These are phyloP conservation scores for Pterophyllum scalare DNA, from an alignment of 2,113 vertebrate genomes.

Conservation along the genomic window DNA sequence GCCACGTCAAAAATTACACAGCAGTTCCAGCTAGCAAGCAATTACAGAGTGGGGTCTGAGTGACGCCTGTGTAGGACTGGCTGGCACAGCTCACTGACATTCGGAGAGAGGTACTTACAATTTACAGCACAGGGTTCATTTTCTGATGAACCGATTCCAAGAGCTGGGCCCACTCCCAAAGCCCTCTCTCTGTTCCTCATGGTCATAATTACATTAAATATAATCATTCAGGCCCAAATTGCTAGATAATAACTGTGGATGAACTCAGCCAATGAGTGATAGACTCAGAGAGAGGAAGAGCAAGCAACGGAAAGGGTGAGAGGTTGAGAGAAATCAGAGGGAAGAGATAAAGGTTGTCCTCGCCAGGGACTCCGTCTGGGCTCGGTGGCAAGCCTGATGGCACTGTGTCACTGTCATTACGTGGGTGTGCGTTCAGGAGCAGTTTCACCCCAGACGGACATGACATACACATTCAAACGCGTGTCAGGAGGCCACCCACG, in stretches of 20 bases:
- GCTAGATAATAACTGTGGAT: conserved; percentile 46
- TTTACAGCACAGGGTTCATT: conserved; percentile 57
- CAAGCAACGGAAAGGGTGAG: conserved; percentile 26
- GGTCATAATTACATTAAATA: conserved; percentile 63
- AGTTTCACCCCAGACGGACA: conserved; percentile 76
- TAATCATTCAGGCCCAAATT: conserved; percentile 62
- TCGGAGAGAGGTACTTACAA: conserved; percentile 53
- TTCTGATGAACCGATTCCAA: conserved; percentile 53
- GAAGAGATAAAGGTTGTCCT: conserved; percentile 50
- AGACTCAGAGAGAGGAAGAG: conserved; percentile 26
- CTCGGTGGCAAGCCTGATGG: conserved; percentile 62
- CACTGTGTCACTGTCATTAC: conserved; percentile 69
- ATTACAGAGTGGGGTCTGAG: conserved; percentile 75
- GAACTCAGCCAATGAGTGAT: conserved; percentile 19
- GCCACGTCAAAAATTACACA: conserved; percentile 72
- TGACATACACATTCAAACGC: conserved; percentile 69
- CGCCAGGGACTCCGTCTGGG: conserved; percentile 67
- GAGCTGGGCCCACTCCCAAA: conserved; percentile 26
- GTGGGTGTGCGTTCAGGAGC: conserved; percentile 73
- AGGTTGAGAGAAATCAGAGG: conserved; percentile 43
- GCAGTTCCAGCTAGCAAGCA: conserved; percentile 69
- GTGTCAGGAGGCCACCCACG: conserved; percentile 77
- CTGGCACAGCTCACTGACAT: conserved; percentile 57
- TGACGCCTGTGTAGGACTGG: conserved; percentile 56
- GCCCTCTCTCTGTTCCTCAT: conserved; percentile 8